Evolutionary conservation across 2,797 vertebrate genomes (phyloP), one percentile per base, ranked within the genome.

Genomic region (Galaxias olidus): DNA sequence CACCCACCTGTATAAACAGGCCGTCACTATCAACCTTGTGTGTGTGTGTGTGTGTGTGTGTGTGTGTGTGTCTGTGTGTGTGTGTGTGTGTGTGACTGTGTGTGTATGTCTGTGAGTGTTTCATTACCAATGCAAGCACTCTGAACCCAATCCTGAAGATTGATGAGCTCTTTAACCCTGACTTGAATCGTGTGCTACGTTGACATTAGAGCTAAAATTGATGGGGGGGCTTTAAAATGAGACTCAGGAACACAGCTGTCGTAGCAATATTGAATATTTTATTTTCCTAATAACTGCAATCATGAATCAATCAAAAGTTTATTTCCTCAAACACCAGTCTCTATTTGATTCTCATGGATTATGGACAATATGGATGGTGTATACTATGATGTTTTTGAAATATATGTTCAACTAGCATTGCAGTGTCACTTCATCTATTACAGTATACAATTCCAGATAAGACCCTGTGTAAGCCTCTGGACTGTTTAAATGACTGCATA

Each of bases 81-180:
- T 52, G 15, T 18, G 50, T 51, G 15, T 18, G 50, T 1, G 17
- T 15, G 50, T 18, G 17, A 4, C n/a, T 52, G 17, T 9, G 51
- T 53, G 51, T 18, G 17, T 30, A 3, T 53, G 51, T 19, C 17
- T 19, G 17, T 18, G 18, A 12, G 54, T 43, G 10, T 46, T 17
- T 45, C 41, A 18, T 57, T 43, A 57, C 41, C 55, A 57, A 42
- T 42, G 10, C 55, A 40, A 17, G n/a, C 7, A n/a, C 41, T 41
- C 43, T 43, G 15, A 57, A 44, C n/a, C 17, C 10, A 57, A 14
- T 43, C n/a, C 14, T 14, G 14, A n/a, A 0, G 15, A 57, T 43
- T 57, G 51, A 53, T 30, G 41, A 57, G 40, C 41, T 44, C 54
- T 56, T 42, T 56, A 42, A 44, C 9, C 43, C 40, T 42, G 43